Evolutionary conservation across 2,888 invertebrate genomes (phyloP).

Genomic region (Platycnemis pennipes): DNA sequence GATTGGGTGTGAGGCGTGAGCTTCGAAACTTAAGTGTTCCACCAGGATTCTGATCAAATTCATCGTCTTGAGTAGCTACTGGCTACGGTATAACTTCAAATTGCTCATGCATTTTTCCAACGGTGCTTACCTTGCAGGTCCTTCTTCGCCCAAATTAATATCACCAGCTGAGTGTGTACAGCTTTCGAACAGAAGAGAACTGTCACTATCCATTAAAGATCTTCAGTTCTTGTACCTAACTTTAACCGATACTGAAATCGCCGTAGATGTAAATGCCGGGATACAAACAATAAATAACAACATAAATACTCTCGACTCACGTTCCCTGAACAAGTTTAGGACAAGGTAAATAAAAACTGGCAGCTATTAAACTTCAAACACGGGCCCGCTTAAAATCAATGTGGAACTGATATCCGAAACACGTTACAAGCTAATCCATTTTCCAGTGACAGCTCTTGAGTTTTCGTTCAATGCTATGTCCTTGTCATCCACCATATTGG

Average conservation of each 20-base stretch:
- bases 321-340: neutral
- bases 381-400: neutral
- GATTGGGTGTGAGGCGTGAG: conserved; percentile 53
- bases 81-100: conserved; percentile 40
- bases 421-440: neutral
- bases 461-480: conserved; percentile 35
- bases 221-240: neutral
- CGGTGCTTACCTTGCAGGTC: conserved; percentile 11
- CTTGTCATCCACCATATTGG: conserved; percentile 58
- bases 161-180: conserved; percentile 55
- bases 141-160: conserved; percentile 50
- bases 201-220: conserved; percentile 64
- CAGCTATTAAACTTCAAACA: neutral
- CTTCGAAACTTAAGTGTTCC: conserved; percentile 54
- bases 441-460: neutral
- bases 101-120: conserved; percentile 56
- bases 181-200: conserved; percentile 55
- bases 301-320: conserved; percentile 40
- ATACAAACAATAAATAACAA: conserved; percentile 30
- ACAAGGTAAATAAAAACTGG: neutral
- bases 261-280: conserved; percentile 15
- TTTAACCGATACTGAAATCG: neutral
- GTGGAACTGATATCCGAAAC: neutral
- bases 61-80: conserved; percentile 41
- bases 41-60: conserved; percentile 58